These are phyloP conservation scores for Linnaemya tessellans DNA, from an alignment of 2,888 invertebrate genomes.

Conservation along the genomic window DNA sequence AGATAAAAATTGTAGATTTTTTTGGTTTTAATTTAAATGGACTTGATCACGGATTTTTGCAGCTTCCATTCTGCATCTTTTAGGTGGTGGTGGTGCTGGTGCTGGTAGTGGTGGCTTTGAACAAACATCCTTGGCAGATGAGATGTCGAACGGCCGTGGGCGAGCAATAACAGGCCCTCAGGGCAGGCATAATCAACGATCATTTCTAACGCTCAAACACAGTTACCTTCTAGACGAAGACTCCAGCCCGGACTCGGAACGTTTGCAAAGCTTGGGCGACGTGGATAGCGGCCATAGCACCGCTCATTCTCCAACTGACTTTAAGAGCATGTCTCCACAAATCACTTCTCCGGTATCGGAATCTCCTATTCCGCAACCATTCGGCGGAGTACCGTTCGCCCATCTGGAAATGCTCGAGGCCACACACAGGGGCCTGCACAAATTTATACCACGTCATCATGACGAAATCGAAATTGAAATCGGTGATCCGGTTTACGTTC, in stretches of 20 bases:
- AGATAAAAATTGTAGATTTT: conserved; percentile 53
- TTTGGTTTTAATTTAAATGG: conserved; percentile 69
- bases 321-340: conserved; percentile 92
- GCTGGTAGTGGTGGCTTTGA: conserved; percentile 77
- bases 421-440: conserved; percentile 97
- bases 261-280: conserved; percentile 89
- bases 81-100: conserved; percentile 76
- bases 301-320: conserved; percentile 95
- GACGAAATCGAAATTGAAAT: conserved; percentile 99
- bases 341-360: conserved; percentile 86
- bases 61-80: conserved; percentile 86
- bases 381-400: conserved; percentile 90
- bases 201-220: conserved; percentile 89
- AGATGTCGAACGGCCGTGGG: conserved; percentile 79
- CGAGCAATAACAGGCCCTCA: conserved; percentile 78
- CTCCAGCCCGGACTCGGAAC: conserved; percentile 93
- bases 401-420: conserved; percentile 94
- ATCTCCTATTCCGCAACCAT: conserved; percentile 87
- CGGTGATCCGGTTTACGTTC: conserved; percentile 98
- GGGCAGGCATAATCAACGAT: conserved; percentile 79
- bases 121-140: conserved; percentile 85
- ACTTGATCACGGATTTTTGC: conserved; percentile 79
- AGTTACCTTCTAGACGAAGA: conserved; percentile 91
- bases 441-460: conserved; percentile 96
- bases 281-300: conserved; percentile 96